Percentiles rank a stretch among this genome's conserved stretches.
phyloP scores from a whole-genome alignment of 2,888 invertebrate genomes.

The Eutolmus rufibarbis region DNA sequence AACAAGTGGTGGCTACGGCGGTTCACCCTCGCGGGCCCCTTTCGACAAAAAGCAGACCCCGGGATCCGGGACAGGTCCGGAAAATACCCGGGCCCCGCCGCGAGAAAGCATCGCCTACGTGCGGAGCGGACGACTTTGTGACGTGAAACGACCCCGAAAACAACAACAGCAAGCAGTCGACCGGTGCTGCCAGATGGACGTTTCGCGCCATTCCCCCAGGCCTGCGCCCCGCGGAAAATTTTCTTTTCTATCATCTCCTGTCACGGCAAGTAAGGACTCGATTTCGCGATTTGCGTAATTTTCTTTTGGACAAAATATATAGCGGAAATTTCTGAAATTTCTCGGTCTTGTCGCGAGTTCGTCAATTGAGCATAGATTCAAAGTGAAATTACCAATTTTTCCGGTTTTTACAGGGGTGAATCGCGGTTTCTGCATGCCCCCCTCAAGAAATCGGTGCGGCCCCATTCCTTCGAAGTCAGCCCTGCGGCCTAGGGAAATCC shows the following conservation, averaged over 20 bases:
- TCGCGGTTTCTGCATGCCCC: not conserved
- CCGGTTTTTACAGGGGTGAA: not conserved
- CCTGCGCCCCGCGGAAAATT: not conserved
- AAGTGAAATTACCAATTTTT: not conserved
- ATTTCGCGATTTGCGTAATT: not conserved
- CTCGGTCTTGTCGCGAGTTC: not conserved
- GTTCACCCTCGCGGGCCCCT: not conserved
- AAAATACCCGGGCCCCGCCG: not conserved
- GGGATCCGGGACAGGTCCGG: not conserved
- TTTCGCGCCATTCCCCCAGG: not conserved
- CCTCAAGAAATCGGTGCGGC: not conserved
- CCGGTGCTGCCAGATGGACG: not conserved
- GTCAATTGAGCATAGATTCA: not conserved
- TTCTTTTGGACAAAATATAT: not conserved
- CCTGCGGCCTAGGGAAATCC: not conserved
- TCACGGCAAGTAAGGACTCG: not conserved
- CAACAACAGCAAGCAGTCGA: not conserved
- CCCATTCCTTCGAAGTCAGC: not conserved
- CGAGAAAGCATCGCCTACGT: not conserved
- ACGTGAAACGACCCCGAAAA: slow-evolving; percentile 27
- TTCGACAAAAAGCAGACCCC: not conserved
- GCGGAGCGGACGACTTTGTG: not conserved
- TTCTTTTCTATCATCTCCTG: not conserved
- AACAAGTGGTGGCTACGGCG: not conserved
- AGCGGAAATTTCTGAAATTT: not conserved